These are phyloP conservation scores for Amphilophus citrinellus DNA, from an alignment of 2,113 vertebrate species.

Conservation along the genomic window DNA sequence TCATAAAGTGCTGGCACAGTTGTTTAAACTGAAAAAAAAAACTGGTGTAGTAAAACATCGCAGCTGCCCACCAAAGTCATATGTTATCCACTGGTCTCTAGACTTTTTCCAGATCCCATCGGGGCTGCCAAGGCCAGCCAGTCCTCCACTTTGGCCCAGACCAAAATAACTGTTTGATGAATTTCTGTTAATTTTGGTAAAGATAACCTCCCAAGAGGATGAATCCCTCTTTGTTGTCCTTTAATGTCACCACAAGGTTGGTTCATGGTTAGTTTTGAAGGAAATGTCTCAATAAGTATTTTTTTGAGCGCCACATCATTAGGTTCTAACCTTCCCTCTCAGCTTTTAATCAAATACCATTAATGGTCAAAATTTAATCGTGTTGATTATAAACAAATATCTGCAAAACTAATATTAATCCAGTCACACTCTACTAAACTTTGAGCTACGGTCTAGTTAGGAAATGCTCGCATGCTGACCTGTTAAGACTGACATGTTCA, in stretches of 20 bases:
- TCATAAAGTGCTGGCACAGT: conserved; percentile 2
- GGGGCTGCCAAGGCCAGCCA: not conserved
- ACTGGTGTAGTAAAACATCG: not conserved
- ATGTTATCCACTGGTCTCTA: not conserved
- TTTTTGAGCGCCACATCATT: not conserved
- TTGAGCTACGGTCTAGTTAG: not conserved
- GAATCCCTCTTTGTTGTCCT: not conserved
- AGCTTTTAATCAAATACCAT: not conserved
- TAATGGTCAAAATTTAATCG: not conserved
- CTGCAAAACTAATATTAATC: not conserved
- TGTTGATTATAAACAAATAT: not conserved
- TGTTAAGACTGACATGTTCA: no score
- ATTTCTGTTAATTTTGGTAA: not conserved
- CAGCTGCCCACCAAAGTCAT: not conserved
- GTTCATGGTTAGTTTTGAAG: not conserved
- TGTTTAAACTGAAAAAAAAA: not conserved
- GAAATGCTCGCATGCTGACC: not conserved
- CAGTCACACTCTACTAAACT: not conserved
- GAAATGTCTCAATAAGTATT: not conserved
- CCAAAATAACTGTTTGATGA: not conserved
- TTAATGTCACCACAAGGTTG: not conserved
- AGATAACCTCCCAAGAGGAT: no score
- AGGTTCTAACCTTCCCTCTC: not conserved
- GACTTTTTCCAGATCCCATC: not conserved
- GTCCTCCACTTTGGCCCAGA: not conserved